Conservation (phyloP, 35 echinoderm and acorn worm species). For the Diadema setosum region DNA sequence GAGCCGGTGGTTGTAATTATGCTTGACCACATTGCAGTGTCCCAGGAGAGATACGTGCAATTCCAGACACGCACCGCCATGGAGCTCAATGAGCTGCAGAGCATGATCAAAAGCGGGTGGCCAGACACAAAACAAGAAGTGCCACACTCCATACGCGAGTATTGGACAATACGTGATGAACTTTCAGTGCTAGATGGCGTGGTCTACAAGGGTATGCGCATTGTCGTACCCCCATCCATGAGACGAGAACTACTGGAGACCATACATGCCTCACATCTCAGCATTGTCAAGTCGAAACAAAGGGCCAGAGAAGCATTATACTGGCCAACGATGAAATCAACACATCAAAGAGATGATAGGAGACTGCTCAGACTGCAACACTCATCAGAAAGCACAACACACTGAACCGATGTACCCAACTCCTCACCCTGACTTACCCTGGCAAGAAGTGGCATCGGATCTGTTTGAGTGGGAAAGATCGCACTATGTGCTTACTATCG, state of each 20-base stretch:
- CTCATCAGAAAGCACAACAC: background rate
- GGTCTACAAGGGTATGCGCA: constrained; percentile 75
- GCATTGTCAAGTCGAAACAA: constrained; percentile 56
- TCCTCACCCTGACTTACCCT: constrained; percentile 27
- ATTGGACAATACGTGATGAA: constrained; percentile 52
- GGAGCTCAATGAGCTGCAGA: constrained; percentile 46
- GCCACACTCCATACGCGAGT: constrained; percentile 38
- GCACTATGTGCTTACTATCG: constrained; percentile 38
- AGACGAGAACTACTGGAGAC: constrained; percentile 22
- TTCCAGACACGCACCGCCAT: background rate
- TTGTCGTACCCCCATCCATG: constrained; percentile 48
- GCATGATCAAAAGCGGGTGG: constrained; percentile 78
- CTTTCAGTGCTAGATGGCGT: constrained; percentile 36
- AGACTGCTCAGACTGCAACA: constrained; percentile 38
- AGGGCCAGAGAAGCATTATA: constrained; percentile 37
- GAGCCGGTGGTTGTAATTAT: constrained; percentile 31
- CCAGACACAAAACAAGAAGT: constrained; percentile 58
- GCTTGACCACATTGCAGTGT: constrained; percentile 29
- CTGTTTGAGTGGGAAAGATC: constrained; percentile 20
- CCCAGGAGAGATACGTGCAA: constrained; percentile 6
- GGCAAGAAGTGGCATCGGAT: constrained; percentile 53
- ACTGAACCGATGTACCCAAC: constrained; percentile 30
- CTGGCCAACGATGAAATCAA: constrained; percentile 54
- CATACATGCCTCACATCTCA: constrained; percentile 38
- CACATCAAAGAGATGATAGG: constrained; percentile 29